These are phyloP conservation scores for Lophochroa leadbeateri DNA, from an alignment of 2,113 vertebrate genomes.

Conservation along the genomic window DNA sequence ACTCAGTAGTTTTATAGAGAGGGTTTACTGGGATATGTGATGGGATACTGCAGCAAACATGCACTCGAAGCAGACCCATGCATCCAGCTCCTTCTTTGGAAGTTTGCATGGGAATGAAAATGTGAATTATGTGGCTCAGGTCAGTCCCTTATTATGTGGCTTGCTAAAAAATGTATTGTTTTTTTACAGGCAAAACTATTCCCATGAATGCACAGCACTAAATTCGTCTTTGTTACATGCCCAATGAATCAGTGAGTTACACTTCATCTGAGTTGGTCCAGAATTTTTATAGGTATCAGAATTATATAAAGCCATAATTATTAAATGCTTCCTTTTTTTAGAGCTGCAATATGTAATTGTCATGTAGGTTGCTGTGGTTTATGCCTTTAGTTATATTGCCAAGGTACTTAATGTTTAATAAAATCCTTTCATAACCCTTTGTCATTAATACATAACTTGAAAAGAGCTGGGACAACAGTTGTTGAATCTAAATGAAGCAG, in stretches of 20 bases:
- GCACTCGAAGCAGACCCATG: background rate
- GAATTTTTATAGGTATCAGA: constrained; percentile 39
- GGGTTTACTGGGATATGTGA: background rate
- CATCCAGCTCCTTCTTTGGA: background rate
- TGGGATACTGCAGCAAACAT: background rate
- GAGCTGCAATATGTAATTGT: constrained; percentile 65
- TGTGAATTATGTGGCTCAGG: constrained; percentile 7
- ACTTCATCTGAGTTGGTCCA: background rate
- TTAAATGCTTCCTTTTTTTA: constrained; percentile 57
- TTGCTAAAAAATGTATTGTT: constrained; percentile 41
- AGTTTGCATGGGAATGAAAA: constrained; percentile 23
- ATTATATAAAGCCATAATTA: constrained; percentile 55
- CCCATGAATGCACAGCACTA: constrained; percentile 12
- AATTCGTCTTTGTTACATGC: constrained; percentile 14
- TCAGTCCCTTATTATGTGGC: constrained; percentile 19
- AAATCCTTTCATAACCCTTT: constrained; percentile 73
- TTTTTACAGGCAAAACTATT: constrained; percentile 45
- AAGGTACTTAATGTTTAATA: constrained; percentile 76
- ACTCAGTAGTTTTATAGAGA: background rate
- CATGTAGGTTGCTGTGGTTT: constrained; percentile 49
- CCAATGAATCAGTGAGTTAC: background rate
- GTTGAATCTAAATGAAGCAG: constrained; percentile 74
- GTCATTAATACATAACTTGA: constrained; percentile 74
- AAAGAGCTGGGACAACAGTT: constrained; percentile 66
- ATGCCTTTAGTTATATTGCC: constrained; percentile 67